Evolutionary conservation across 1,140 invertebrate species (phyloP).

Genomic region (Habropoda laboriosa): DNA sequence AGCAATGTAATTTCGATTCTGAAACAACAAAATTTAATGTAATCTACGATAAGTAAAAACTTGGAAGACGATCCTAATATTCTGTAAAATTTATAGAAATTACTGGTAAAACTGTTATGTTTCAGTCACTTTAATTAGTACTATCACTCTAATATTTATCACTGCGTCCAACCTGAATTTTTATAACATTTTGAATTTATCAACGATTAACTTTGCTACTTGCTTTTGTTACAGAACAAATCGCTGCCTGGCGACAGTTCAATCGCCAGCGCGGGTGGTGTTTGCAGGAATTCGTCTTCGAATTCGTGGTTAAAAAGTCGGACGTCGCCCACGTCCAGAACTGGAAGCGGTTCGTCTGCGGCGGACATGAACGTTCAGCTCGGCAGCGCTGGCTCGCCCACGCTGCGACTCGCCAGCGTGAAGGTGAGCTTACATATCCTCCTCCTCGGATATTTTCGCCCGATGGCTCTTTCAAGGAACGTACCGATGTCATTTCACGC

Average conservation of each 20-base stretch:
- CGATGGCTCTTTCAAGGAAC: constrained; percentile 15
- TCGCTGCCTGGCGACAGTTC: constrained; percentile 70
- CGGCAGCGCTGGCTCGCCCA: constrained; percentile 79
- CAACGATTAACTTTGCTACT: background rate
- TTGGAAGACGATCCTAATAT: too few species aligned
- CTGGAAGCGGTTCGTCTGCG: constrained; percentile 76
- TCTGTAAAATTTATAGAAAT: too few species aligned
- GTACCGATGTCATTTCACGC: constrained; percentile 10
- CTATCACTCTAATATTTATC: too few species aligned
- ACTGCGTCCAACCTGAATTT: too few species aligned
- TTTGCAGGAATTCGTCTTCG: constrained; percentile 72
- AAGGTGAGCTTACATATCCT: constrained; percentile 72
- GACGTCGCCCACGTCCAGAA: constrained; percentile 73
- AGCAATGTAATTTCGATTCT: too few species aligned
- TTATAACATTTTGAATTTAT: too few species aligned
- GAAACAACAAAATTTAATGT: too few species aligned
- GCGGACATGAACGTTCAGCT: constrained; percentile 83
- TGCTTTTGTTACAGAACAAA: constrained; percentile 74
- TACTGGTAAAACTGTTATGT: too few species aligned
- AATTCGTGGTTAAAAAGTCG: constrained; percentile 78
- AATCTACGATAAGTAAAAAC: too few species aligned
- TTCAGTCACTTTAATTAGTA: too few species aligned
- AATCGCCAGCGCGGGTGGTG: constrained; percentile 68
- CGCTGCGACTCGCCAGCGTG: constrained; percentile 80
- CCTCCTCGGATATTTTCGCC: background rate